Evolutionary conservation across 2,113 vertebrate genomes (phyloP).

Genomic region (Morone chrysops): DNA sequence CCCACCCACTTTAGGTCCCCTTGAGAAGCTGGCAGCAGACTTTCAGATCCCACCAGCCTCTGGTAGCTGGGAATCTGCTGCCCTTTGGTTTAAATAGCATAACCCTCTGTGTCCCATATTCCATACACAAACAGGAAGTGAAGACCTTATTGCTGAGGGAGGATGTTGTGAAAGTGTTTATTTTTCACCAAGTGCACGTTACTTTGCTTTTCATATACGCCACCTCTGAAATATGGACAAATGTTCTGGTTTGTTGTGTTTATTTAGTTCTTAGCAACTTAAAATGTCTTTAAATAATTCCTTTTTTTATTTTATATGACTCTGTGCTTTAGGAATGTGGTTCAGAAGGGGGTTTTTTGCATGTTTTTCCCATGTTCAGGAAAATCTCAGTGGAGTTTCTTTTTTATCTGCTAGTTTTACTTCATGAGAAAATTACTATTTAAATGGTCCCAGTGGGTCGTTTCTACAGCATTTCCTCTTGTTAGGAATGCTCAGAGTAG

Average conservation of each 20-base stretch:
- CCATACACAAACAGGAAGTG: slow-evolving; percentile 83
- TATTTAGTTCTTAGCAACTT: background rate
- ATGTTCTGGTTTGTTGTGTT: background rate
- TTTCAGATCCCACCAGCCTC: slow-evolving; percentile 64
- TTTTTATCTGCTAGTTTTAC: slow-evolving; percentile 41
- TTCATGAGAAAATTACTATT: slow-evolving; percentile 69
- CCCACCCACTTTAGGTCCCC: slow-evolving; percentile 62
- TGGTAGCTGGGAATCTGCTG: slow-evolving; percentile 82
- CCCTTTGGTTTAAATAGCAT: slow-evolving; percentile 82
- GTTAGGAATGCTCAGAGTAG: slow-evolving; percentile 45
- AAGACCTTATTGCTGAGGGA: slow-evolving; percentile 72
- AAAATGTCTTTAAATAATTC: background rate
- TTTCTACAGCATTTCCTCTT: slow-evolving; percentile 68
- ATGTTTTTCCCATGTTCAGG: slow-evolving; percentile 55
- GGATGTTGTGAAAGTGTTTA: slow-evolving; percentile 73
- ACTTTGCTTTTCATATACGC: background rate
- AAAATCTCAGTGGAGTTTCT: slow-evolving; percentile 60
- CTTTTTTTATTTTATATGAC: background rate
- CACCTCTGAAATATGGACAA: background rate
- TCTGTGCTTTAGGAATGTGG: background rate
- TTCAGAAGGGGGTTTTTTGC: background rate
- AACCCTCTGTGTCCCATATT: slow-evolving; percentile 76
- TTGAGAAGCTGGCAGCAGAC: slow-evolving; percentile 71
- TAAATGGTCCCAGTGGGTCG: slow-evolving; percentile 49
- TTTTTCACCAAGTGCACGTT: slow-evolving; percentile 48